Percentiles rank a stretch among this genome's conserved stretches.
These are phyloP conservation scores for Pteruthius melanotis DNA, from an alignment of 2,113 vertebrate genomes.

Conservation along the genomic window DNA sequence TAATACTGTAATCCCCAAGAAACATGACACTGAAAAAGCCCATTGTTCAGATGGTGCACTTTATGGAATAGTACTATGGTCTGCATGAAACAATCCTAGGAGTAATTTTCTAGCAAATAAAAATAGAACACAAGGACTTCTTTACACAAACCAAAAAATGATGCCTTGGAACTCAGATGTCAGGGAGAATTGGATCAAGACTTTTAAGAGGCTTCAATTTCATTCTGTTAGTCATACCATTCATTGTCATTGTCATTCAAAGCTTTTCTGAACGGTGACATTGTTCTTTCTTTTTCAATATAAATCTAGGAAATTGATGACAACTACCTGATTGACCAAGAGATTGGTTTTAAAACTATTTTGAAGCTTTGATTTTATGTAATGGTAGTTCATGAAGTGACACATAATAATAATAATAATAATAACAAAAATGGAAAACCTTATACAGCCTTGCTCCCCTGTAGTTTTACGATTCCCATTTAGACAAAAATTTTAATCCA, in stretches of 20 bases:
- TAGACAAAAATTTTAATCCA: background rate
- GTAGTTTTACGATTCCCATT: background rate
- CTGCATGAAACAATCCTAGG: background rate
- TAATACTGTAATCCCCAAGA: slow-evolving; percentile 16
- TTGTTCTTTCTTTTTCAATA: background rate
- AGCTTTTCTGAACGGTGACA: background rate
- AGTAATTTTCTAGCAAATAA: background rate
- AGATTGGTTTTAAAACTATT: background rate
- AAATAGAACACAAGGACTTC: background rate
- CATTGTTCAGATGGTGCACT: background rate
- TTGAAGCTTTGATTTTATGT: background rate
- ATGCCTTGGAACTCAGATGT: background rate
- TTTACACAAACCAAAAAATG: background rate
- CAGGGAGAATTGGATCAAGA: background rate
- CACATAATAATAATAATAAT: background rate
- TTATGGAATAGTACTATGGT: background rate
- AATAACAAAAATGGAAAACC: background rate
- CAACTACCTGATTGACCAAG: background rate
- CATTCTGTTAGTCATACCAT: background rate
- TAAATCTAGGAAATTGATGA: background rate
- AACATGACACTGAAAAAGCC: background rate
- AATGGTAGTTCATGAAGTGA: background rate
- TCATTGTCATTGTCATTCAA: background rate
- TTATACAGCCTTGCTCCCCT: background rate
- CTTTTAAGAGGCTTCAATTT: background rate